phyloP scores from a whole-genome alignment of 1,140 invertebrate species.

The Manduca sexta region DNA sequence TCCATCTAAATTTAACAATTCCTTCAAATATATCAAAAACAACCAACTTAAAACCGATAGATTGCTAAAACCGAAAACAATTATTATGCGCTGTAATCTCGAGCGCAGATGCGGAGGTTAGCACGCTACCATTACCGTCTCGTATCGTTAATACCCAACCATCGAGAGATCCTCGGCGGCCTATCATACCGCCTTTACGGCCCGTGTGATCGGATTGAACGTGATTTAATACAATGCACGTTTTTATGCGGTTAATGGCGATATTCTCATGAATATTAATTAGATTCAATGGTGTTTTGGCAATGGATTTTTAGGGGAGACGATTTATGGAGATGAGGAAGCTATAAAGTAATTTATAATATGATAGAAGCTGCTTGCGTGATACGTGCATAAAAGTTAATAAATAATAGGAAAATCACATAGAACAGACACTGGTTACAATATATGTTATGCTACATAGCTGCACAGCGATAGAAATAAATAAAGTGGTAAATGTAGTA shows the following conservation, averaged over 20 bases:
- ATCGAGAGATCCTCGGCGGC: constrained; percentile 45
- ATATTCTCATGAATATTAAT: not conserved
- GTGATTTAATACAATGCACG: constrained; percentile 38
- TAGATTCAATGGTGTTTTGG: not conserved
- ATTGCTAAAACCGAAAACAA: constrained; percentile 47
- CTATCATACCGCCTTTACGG: constrained; percentile 33
- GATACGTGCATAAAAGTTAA: too few species aligned
- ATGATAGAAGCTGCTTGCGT: too few species aligned
- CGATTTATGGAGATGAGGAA: not conserved
- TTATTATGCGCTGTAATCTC: constrained; percentile 50
- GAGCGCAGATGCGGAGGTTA: constrained; percentile 35
- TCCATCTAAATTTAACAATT: too few species aligned
- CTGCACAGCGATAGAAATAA: too few species aligned
- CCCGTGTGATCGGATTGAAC: constrained; percentile 35
- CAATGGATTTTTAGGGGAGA: not conserved
- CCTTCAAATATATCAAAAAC: too few species aligned
- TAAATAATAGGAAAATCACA: too few species aligned
- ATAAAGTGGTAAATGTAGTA: too few species aligned
- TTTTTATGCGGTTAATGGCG: not conserved
- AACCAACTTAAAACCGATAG: too few species aligned
- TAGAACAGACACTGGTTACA: too few species aligned
- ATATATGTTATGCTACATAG: too few species aligned
- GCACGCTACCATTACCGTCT: constrained; percentile 37
- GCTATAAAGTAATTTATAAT: too few species aligned
- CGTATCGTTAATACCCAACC: constrained; percentile 57